phyloP scores from a whole-genome alignment of 2,113 vertebrate genomes.

The Thalassoma bifasciatum region DNA sequence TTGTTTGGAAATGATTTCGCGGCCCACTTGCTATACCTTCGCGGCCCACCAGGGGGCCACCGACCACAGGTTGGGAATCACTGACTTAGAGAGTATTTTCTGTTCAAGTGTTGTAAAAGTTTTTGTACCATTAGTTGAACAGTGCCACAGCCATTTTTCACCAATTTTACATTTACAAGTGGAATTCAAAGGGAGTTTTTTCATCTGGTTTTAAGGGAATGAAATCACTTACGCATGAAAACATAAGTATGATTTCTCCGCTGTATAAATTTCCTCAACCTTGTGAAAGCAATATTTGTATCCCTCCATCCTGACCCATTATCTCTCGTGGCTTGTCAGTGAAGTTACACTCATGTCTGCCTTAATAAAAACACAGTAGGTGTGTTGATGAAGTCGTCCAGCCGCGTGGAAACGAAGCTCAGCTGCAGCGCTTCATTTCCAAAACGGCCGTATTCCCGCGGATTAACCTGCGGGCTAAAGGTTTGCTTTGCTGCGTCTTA shows the following conservation, averaged over 20 bases:
- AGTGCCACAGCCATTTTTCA: not conserved
- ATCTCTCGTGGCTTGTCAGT: constrained; percentile 48
- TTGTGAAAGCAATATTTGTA: constrained; percentile 44
- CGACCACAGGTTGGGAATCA: not conserved
- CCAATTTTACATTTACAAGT: no score
- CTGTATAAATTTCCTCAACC: constrained; percentile 3
- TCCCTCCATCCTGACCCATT: constrained; percentile 46
- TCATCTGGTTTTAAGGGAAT: constrained; percentile 1
- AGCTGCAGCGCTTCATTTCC: constrained; percentile 31
- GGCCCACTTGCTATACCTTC: no score
- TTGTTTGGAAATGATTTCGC: no score
- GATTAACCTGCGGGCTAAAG: constrained; percentile 45
- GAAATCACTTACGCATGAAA: no score
- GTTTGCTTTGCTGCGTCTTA: constrained; percentile 7
- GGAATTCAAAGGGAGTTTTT: not conserved
- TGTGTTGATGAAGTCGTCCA: constrained; percentile 7
- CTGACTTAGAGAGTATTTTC: not conserved
- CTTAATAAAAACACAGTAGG: constrained; percentile 46
- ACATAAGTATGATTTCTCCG: not conserved
- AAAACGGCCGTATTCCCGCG: constrained; percentile 31
- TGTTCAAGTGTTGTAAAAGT: not conserved
- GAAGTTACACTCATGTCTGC: constrained; percentile 61
- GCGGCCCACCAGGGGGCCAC: no score
- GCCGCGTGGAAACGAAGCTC: not conserved
- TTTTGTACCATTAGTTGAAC: not conserved